Percentiles rank a stretch among this genome's conserved stretches.
Evolutionary conservation across 2,797 vertebrate genomes (phyloP).

Genomic region (Tenualosa ilisha): DNA sequence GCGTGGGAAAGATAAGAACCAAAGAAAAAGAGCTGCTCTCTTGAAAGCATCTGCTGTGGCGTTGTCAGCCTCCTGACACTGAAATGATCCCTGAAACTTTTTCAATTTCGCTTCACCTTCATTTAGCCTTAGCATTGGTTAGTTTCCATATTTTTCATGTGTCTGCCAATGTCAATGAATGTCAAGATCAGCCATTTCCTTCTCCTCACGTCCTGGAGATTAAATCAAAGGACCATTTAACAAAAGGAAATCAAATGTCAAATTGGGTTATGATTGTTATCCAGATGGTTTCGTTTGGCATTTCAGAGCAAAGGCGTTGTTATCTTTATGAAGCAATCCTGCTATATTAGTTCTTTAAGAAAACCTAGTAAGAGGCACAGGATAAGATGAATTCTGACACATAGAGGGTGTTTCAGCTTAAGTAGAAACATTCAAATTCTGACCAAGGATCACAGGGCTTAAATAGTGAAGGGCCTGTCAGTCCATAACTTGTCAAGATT

Average conservation of each 20-base stretch:
- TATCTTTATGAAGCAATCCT: conserved; percentile 45
- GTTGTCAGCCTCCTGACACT: not conserved
- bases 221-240: conserved; percentile 41
- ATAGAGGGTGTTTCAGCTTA: conserved; percentile 33
- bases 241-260: conserved; percentile 54
- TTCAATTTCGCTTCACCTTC: not conserved
- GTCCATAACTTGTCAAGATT: conserved; percentile 32
- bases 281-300: conserved; percentile 48
- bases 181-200: conserved; percentile 56
- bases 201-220: conserved; percentile 6
- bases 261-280: conserved; percentile 52
- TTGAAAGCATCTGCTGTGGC: not conserved
- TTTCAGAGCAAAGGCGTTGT: conserved; percentile 52
- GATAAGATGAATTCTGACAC: conserved; percentile 39
- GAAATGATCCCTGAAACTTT: not conserved
- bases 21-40: not conserved
- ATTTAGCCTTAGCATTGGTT: not conserved
- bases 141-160: conserved; percentile 27
- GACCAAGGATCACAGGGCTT: conserved; percentile 18
- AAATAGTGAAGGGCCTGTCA: conserved; percentile 29
- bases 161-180: conserved; percentile 60
- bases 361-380: conserved; percentile 31
- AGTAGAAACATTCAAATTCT: conserved; percentile 34
- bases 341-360: conserved; percentile 29
- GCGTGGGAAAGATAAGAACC: not conserved